phyloP scores from a whole-genome alignment of 2,888 invertebrate species.

The Patella ulyssiponensis region DNA sequence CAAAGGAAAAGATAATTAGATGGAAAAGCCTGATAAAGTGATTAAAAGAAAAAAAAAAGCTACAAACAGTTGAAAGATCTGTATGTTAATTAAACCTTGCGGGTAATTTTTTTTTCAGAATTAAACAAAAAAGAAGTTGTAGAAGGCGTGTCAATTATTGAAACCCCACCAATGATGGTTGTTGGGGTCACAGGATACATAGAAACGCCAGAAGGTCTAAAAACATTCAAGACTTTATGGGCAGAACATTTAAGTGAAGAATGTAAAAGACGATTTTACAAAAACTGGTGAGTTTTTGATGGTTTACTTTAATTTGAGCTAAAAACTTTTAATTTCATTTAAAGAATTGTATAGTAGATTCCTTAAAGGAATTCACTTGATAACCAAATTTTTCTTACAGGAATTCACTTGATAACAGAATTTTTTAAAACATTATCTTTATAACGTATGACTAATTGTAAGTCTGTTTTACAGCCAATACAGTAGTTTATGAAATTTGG shows the following conservation, averaged over 20 bases:
- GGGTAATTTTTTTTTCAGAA: constrained; percentile 77
- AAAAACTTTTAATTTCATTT: too few species aligned
- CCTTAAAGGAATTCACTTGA: too few species aligned
- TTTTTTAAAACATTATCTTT: too few species aligned
- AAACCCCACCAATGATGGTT: constrained; percentile 97
- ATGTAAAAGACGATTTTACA: constrained; percentile 98
- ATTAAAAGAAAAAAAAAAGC: too few species aligned
- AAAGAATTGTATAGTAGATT: too few species aligned
- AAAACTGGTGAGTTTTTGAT: constrained; percentile 90
- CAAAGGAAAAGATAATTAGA: too few species aligned
- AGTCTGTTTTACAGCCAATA: too few species aligned
- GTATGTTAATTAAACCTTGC: not conserved
- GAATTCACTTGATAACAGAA: too few species aligned
- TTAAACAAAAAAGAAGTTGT: constrained; percentile 99
- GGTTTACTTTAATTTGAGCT: not conserved
- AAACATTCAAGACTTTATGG: constrained; percentile 96
- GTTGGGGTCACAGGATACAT: constrained; percentile 99
- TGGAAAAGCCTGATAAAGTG: too few species aligned
- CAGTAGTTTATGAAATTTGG: not conserved
- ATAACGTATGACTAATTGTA: too few species aligned
- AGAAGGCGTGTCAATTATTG: constrained; percentile 97
- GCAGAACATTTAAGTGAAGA: constrained; percentile 99
- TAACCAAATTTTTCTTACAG: too few species aligned
- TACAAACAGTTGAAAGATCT: too few species aligned
- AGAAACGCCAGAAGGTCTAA: constrained; percentile 96